Percentiles rank a stretch among this genome's conserved stretches.
phyloP scores from a whole-genome alignment of 2,888 invertebrate genomes.

The Drosophila quinaria region DNA sequence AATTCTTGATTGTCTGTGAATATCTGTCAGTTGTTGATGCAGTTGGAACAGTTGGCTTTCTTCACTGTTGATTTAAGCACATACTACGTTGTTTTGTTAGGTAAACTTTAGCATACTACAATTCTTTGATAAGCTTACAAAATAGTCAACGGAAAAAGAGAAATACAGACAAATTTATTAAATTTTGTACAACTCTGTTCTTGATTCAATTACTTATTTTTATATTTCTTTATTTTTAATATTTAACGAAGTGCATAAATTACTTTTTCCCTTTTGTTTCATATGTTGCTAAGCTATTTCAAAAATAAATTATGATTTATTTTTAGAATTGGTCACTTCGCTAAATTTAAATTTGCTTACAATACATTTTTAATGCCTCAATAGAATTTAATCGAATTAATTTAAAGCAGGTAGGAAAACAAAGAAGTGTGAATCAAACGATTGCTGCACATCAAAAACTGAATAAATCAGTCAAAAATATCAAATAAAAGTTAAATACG shows the following conservation, averaged over 20 bases:
- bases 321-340: no score
- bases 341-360: background rate
- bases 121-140: background rate
- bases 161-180: background rate
- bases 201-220: no score
- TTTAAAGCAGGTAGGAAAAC: background rate
- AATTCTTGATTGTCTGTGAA: constrained; percentile 6
- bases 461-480: constrained; percentile 21
- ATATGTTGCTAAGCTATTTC: no score
- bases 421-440: constrained; percentile 14
- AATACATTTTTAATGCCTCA: background rate
- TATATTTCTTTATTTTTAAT: no score
- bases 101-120: background rate
- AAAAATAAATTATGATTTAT: no score
- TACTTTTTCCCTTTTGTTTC: no score
- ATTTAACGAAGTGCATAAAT: no score
- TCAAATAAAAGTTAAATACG: background rate
- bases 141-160: background rate
- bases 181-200: no score
- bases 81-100: background rate
- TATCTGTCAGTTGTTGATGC: constrained; percentile 17
- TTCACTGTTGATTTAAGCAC: constrained; percentile 4
- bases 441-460: constrained; percentile 6
- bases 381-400: background rate
- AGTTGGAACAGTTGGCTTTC: constrained; percentile 15